Evolutionary conservation across 1,140 invertebrate species (phyloP).

Genomic region (Goniozus legneri): DNA sequence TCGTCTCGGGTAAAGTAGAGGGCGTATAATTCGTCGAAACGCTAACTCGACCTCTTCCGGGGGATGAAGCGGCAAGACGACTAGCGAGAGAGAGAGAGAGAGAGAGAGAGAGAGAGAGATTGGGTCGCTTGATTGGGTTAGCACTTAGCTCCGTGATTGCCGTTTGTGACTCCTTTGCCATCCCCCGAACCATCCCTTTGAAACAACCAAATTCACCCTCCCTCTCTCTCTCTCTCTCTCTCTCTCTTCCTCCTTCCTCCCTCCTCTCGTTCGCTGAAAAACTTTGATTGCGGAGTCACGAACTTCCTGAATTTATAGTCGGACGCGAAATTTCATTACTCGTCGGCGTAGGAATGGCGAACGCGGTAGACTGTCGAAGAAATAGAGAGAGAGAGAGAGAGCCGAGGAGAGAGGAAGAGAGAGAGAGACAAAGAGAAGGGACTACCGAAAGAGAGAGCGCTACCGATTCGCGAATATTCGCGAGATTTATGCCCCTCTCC

Average conservation of each 20-base stretch:
- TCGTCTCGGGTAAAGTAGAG: not conserved
- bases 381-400: too few species aligned
- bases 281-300: constrained; percentile 1
- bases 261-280: not conserved
- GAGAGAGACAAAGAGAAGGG: too few species aligned
- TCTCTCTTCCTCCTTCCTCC: not conserved
- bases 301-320: too few species aligned
- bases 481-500: too few species aligned
- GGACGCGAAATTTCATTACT: too few species aligned
- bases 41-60: not conserved
- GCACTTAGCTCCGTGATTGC: constrained; percentile 40
- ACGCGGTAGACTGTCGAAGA: too few species aligned
- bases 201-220: constrained; percentile 13
- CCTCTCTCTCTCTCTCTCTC: constrained; percentile 11
- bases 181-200: too few species aligned
- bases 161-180: constrained; percentile 37
- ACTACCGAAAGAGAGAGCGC: too few species aligned
- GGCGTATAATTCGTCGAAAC: not conserved
- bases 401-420: too few species aligned
- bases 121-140: constrained; percentile 33
- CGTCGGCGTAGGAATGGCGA: too few species aligned
- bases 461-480: too few species aligned
- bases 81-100: constrained; percentile 1
- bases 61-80: not conserved
- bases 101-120: constrained; percentile 3